Conservation (phyloP, 2,888 invertebrate species). For the Branchinecta sandiegonensis region DNA sequence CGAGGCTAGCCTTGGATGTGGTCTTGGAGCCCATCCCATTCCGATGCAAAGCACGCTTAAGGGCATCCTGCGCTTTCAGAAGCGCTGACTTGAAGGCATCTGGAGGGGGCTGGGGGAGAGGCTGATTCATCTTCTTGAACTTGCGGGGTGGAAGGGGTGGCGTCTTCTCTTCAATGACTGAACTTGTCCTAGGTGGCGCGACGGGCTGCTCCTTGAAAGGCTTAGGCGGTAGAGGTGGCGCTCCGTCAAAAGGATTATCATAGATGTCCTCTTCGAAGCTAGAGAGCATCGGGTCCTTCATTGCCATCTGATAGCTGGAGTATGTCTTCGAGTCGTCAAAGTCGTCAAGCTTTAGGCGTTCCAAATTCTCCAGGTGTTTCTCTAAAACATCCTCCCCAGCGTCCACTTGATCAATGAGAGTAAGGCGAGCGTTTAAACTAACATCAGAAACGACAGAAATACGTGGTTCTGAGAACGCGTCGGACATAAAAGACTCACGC, state of each 20-base stretch:
- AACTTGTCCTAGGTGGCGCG: slow-evolving; percentile 21
- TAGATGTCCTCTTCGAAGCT: slow-evolving; percentile 28
- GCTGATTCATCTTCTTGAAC: slow-evolving; percentile 23
- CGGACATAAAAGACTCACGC: neutral
- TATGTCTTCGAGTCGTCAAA: slow-evolving; percentile 55
- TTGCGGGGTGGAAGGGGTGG: slow-evolving; percentile 24
- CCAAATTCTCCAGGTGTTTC: slow-evolving; percentile 24
- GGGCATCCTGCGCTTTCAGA: slow-evolving; percentile 20
- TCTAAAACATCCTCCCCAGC: slow-evolving; percentile 21
- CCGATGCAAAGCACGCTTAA: slow-evolving; percentile 21
- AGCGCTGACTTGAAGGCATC: slow-evolving; percentile 22
- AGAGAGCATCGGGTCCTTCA: slow-evolving; percentile 57
- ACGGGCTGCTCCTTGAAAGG: slow-evolving; percentile 28
- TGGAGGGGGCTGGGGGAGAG: slow-evolving; percentile 30
- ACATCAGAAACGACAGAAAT: neutral
- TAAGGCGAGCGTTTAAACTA: slow-evolving; percentile 15
- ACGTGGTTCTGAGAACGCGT: neutral
- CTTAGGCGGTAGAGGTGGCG: slow-evolving; percentile 68
- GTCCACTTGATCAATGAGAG: slow-evolving; percentile 17
- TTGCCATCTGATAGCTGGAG: slow-evolving; percentile 67
- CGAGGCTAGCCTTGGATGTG: neutral
- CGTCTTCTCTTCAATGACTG: slow-evolving; percentile 8
- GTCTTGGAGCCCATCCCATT: slow-evolving; percentile 4
- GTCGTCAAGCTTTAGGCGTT: slow-evolving; percentile 32
- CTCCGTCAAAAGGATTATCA: slow-evolving; percentile 37